These are phyloP conservation scores for Elaphurus davidianus DNA, from an alignment of 2,113 vertebrate genomes.

Conservation along the genomic window DNA sequence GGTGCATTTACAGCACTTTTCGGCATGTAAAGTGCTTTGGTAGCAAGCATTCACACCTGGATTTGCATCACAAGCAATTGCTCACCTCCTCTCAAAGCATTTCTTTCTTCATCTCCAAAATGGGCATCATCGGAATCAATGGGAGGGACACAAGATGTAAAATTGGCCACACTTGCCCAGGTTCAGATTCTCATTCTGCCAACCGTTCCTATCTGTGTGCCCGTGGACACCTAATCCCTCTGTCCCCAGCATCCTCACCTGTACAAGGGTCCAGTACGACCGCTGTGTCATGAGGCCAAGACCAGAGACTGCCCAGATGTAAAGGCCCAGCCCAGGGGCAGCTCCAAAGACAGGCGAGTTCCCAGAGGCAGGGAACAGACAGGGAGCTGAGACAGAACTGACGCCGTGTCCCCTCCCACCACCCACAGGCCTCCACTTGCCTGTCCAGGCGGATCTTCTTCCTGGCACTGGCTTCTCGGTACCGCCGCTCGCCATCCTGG, in stretches of 20 bases:
- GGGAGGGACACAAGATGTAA: neutral
- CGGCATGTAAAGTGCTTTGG: neutral
- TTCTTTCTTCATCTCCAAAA: neutral
- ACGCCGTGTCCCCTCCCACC: fast-evolving
- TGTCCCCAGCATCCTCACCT: fast-evolving
- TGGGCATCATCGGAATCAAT: fast-evolving
- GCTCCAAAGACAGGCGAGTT: neutral
- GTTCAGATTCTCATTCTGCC: neutral
- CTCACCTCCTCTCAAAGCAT: neutral
- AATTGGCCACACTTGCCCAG: neutral
- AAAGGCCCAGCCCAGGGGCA: neutral
- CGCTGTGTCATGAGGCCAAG: fast-evolving
- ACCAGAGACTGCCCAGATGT: fast-evolving
- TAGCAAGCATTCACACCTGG: neutral
- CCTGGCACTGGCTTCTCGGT: conserved; percentile 92
- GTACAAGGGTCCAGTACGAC: neutral
- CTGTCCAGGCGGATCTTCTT: conserved; percentile 96
- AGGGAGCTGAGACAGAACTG: neutral
- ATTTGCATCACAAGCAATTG: neutral
- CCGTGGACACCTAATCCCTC: neutral
- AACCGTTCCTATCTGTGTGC: neutral
- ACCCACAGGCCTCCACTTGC: conserved; percentile 66
- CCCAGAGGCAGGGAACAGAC: fast-evolving
- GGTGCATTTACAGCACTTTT: too few relatives aligned
- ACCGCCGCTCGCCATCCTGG: conserved; percentile 94